Conservation (phyloP, 2,113 vertebrate species). For the Charadrius vociferus region DNA sequence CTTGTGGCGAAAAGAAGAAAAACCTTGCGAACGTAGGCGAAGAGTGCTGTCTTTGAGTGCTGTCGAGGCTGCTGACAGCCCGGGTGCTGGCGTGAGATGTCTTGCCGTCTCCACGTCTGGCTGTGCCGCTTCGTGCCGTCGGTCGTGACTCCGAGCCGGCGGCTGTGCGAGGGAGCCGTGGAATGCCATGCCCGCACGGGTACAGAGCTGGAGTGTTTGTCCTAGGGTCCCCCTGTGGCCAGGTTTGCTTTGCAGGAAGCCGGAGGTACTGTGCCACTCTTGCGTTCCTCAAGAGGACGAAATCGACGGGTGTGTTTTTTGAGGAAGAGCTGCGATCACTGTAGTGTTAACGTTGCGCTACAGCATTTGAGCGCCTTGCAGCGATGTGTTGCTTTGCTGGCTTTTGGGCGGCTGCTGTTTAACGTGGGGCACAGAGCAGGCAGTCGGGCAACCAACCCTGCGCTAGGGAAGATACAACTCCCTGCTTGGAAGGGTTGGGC, state of each 20-base stretch:
- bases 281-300: not conserved
- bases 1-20: no score
- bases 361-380: not conserved
- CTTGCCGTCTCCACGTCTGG: not conserved
- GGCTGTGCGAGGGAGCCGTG: not conserved
- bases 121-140: not conserved
- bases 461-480: accelerated
- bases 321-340: accelerated
- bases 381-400: accelerated
- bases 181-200: accelerated
- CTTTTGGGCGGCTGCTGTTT: not conserved
- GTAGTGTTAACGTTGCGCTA: accelerated
- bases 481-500: not conserved
- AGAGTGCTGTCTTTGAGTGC: accelerated
- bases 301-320: accelerated
- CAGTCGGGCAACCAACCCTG: accelerated
- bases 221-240: not conserved
- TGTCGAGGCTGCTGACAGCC: not conserved
- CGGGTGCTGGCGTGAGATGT: accelerated
- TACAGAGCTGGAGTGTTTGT: not conserved
- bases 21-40: accelerated
- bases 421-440: not conserved
- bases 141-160: not conserved
- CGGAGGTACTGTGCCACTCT: accelerated
- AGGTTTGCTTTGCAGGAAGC: not conserved